Conservation (phyloP, 2,888 invertebrate species). For the Apodemia hepburni region DNA sequence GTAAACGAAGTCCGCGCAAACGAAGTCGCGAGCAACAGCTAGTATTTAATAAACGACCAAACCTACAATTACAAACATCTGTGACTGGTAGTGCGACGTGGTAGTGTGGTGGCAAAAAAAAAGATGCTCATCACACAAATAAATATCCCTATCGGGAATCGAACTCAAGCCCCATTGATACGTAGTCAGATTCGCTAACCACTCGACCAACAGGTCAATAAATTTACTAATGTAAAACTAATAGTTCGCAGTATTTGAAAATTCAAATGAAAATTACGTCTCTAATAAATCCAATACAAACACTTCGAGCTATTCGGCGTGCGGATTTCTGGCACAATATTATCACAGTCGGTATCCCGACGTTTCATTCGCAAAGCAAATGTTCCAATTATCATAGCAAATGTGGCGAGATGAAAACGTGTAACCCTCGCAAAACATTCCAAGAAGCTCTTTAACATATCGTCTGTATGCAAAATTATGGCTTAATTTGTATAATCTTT, state of each 20-base stretch:
- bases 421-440: conserved; percentile 34
- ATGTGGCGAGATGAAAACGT: conserved; percentile 53
- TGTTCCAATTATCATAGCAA: conserved; percentile 76
- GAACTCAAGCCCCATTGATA: no score
- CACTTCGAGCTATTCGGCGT: conserved; percentile 2
- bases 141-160: no score
- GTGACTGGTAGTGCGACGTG: no score
- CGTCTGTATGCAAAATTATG: conserved; percentile 22
- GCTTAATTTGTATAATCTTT: conserved; percentile 18
- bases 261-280: no score
- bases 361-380: conserved; percentile 62
- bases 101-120: no score
- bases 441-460: conserved; percentile 28
- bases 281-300: neutral
- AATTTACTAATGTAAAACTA: neutral
- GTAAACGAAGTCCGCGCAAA: no score
- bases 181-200: no score
- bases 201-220: no score
- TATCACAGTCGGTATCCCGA: conserved; percentile 46
- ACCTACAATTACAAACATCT: no score
- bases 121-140: no score
- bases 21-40: no score
- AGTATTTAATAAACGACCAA: no score
- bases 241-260: neutral
- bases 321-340: conserved; percentile 19